Conservation (phyloP, 2,888 invertebrate species). For the Caenorhabditis parvicauda region DNA sequence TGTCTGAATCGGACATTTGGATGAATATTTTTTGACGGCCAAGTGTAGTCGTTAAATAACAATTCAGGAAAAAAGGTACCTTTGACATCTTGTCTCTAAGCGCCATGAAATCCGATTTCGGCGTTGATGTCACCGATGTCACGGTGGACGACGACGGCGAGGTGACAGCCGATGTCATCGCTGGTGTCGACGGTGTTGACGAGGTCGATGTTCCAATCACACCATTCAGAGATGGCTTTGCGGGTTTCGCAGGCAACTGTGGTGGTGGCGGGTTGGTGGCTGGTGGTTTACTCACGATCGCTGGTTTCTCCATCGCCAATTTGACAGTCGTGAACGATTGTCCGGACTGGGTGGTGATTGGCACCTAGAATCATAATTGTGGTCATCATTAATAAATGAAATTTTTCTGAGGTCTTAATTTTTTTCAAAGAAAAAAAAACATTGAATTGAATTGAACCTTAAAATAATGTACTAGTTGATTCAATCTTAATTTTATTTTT, state of each 20-base stretch:
- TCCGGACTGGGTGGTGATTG: conserved; percentile 18
- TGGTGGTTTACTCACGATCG: conserved; percentile 10
- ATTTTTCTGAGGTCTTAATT: too few species aligned
- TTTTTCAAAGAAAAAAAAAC: too few species aligned
- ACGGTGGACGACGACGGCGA: conserved; percentile 1
- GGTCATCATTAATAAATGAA: neutral
- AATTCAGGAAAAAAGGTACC: too few species aligned
- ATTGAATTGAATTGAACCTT: too few species aligned
- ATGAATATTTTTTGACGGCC: too few species aligned
- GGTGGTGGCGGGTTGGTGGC: conserved; percentile 30
- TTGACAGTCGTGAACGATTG: conserved; percentile 9
- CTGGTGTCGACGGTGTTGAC: neutral
- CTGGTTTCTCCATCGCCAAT: neutral
- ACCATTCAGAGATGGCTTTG: too few species aligned
- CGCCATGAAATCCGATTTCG: conserved; percentile 8
- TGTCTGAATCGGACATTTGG: too few species aligned
- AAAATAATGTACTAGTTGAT: too few species aligned
- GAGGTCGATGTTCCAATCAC: too few species aligned
- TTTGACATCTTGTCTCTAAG: conserved; percentile 20
- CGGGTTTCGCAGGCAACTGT: conserved; percentile 37
- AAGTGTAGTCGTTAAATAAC: too few species aligned
- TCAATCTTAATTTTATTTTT: too few species aligned
- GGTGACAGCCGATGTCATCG: neutral
- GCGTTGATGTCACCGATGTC: conserved; percentile 5
- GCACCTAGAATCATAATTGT: conserved; percentile 9